Evolutionary conservation across 2,797 vertebrate genomes (phyloP), one percentile per base, ranked within the genome.

Genomic region (Neomorphus geoffroyi): DNA sequence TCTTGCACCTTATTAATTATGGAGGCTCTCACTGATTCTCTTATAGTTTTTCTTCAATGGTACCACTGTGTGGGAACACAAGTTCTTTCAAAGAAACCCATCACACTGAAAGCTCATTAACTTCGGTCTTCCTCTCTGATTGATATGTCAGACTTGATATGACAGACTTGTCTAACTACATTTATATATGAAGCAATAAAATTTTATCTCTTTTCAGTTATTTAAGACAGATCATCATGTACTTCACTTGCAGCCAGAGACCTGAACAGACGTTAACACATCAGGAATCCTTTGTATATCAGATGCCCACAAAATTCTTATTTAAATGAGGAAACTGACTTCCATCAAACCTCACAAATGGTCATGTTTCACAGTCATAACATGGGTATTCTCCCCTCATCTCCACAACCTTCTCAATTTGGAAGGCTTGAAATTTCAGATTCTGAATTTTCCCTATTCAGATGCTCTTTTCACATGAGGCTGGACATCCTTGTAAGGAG

Each of bases 1-100:
- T 97, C 94, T 97, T 92, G 85, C 60, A 72, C 71, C 90, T 97
- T 97, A 96, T 97, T 97, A 98, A 97, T 97, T 98, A 97, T 83
- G 91, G 90, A 96, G 93, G 90, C 94, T 97, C 97, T 96, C 77
- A 95, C 96, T 97, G 98, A 43, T 80, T 13, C 67, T 73, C 58
- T 81, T 57, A 94, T 96, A 88, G 70, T 69, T 96, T 96, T 96
- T 64, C 88, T 94, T 81, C 88, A 80, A 54, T 82, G 64, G 33
- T 74, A 94, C 72, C 18, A 28, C 73, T 92, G 35, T 81, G 87
- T 85, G 91, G 73, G 93, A 87, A 21, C 72, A 53, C 22, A 24
- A 70, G 80, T 96, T 95, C 93, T 91, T 96, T 96, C 72, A 23
- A 58, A 96, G 92, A 93, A 87, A 21, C 72, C 53, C 22, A 24